phyloP scores from a whole-genome alignment of 2,888 invertebrate genomes.

The Tortrix viridana region DNA sequence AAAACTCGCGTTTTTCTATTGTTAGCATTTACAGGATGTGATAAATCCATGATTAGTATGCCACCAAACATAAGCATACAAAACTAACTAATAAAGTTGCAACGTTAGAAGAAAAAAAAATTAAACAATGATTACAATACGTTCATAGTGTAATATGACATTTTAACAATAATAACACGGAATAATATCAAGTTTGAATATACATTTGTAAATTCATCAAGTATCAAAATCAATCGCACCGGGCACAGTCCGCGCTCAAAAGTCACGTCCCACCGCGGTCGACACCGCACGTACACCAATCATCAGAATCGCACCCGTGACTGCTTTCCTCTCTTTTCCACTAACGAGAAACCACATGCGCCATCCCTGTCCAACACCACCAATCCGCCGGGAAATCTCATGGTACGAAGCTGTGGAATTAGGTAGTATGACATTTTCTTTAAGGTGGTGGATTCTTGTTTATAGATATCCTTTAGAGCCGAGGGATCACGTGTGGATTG shows the following conservation, averaged over 20 bases:
- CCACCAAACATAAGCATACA: no score
- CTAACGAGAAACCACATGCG: conserved; percentile 37
- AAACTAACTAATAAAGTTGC: no score
- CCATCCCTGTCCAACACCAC: conserved; percentile 51
- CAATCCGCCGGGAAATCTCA: conserved; percentile 81
- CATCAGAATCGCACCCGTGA: conserved; percentile 78
- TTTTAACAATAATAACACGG: background rate
- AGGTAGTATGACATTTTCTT: conserved; percentile 79
- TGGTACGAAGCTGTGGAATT: conserved; percentile 68
- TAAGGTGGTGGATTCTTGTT: conserved; percentile 63
- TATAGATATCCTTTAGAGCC: conserved; percentile 29
- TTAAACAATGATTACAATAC: no score
- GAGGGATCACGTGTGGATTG: conserved; percentile 24
- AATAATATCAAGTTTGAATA: no score
- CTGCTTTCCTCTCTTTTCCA: conserved; percentile 60
- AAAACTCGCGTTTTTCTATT: no score
- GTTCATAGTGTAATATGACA: background rate
- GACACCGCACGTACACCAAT: conserved; percentile 79
- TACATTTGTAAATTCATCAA: conserved; percentile 43
- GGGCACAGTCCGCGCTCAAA: conserved; percentile 55
- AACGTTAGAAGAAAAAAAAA: no score
- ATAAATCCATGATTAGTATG: no score
- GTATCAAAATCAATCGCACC: conserved; percentile 60
- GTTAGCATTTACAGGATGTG: no score
- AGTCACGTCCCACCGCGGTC: conserved; percentile 80